Percentiles rank a stretch among this genome's conserved stretches.
Evolutionary conservation across 2,113 vertebrate genomes (phyloP).

Genomic region (Silurus meridionalis): DNA sequence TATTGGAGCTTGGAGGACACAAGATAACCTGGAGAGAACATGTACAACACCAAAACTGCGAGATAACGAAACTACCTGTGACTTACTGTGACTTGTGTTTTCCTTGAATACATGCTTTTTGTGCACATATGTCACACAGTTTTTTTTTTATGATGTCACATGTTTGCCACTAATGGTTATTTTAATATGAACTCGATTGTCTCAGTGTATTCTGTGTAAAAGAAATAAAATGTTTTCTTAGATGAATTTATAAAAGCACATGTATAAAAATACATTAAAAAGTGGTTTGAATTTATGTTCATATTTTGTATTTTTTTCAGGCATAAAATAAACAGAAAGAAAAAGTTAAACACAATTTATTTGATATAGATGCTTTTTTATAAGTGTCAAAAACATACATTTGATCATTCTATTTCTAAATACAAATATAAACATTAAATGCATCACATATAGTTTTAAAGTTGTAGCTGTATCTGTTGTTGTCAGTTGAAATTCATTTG

Average conservation of each 20-base stretch:
- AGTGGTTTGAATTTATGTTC: background rate
- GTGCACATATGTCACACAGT: background rate
- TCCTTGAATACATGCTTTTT: background rate
- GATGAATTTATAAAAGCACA: background rate
- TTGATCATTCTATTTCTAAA: background rate
- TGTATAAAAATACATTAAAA: background rate
- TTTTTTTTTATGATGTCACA: background rate
- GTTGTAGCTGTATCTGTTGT: too few relatives aligned
- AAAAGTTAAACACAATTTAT: constrained; percentile 10
- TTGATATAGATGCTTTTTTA: background rate
- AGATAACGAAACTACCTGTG: background rate
- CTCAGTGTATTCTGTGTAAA: background rate
- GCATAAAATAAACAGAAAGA: background rate
- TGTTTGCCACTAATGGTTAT: background rate
- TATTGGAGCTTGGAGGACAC: background rate
- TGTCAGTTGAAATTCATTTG: background rate
- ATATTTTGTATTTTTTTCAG: background rate
- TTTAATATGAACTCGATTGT: background rate
- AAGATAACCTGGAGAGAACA: background rate
- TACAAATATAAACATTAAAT: background rate
- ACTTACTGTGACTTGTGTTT: background rate
- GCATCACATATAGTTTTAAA: background rate
- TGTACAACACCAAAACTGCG: background rate
- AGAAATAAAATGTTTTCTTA: background rate
- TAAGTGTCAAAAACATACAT: background rate